Conservation (phyloP, 2,888 invertebrate genomes). For the Papilio demoleus region DNA sequence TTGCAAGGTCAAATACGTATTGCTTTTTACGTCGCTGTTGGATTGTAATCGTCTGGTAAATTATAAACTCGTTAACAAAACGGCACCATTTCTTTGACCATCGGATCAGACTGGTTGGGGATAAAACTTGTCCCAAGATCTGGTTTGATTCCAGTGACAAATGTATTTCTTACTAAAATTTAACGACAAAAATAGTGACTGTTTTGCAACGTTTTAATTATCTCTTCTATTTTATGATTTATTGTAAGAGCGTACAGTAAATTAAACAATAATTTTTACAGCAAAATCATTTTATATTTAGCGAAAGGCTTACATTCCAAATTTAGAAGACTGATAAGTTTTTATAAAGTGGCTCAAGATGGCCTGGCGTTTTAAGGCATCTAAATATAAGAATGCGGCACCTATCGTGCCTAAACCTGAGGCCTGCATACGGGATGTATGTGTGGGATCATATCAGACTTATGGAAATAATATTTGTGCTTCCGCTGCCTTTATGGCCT, state of each 20-base stretch:
- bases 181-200: background rate
- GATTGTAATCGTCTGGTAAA: slow-evolving; percentile 11
- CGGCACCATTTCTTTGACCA: background rate
- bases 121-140: slow-evolving; percentile 13
- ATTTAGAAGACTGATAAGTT: slow-evolving; percentile 74
- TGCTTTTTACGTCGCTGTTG: background rate
- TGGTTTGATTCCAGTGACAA: background rate
- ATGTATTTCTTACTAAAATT: background rate
- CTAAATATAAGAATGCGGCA: slow-evolving; percentile 99
- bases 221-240: too few species aligned
- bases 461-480: slow-evolving; percentile 98
- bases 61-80: slow-evolving; percentile 23
- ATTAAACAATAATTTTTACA: slow-evolving; percentile 45
- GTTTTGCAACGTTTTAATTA: too few species aligned
- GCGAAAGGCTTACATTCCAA: slow-evolving; percentile 71
- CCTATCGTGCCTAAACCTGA: slow-evolving; percentile 98
- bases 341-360: slow-evolving; percentile 80
- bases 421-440: slow-evolving; percentile 94
- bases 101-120: slow-evolving; percentile 16
- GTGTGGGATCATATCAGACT: slow-evolving; percentile 96
- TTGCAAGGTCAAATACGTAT: slow-evolving; percentile 12
- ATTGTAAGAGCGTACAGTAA: too few species aligned
- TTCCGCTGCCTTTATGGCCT: slow-evolving; percentile 96
- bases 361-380: slow-evolving; percentile 98
- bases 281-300: slow-evolving; percentile 57